phyloP scores from a whole-genome alignment of 2,797 vertebrate species.

The Heliangelus exortis region DNA sequence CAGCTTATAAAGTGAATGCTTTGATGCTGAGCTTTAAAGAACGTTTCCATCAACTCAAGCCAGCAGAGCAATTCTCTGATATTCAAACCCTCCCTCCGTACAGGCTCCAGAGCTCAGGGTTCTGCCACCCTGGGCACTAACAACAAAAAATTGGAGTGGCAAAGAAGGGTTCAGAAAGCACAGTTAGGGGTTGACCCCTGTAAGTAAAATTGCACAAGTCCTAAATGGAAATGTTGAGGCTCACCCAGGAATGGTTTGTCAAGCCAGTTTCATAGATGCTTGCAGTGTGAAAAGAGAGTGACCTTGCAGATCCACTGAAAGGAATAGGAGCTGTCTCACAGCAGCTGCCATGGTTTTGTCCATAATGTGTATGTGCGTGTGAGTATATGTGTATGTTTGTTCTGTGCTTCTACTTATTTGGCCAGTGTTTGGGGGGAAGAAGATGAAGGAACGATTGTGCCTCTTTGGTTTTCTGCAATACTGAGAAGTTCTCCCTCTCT shows the following conservation, averaged over 20 bases:
- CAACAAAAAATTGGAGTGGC: background rate
- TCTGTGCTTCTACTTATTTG: background rate
- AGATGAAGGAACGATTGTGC: background rate
- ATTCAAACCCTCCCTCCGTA: slow-evolving; percentile 25
- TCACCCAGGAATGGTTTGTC: background rate
- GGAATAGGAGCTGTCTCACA: background rate
- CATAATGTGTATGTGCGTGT: background rate
- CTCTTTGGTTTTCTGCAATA: slow-evolving; percentile 43
- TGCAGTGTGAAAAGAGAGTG: background rate
- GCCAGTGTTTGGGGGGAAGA: slow-evolving; percentile 3
- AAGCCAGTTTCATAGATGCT: background rate
- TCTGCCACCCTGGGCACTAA: background rate
- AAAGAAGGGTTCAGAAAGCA: background rate
- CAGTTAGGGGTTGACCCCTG: background rate
- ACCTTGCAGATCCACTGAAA: background rate
- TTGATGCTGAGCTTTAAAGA: slow-evolving; percentile 75
- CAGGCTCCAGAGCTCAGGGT: background rate
- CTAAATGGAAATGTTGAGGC: background rate
- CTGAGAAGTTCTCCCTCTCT: slow-evolving; percentile 57
- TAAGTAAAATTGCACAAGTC: background rate
- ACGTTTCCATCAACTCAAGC: slow-evolving; percentile 57
- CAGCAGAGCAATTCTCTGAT: slow-evolving; percentile 65
- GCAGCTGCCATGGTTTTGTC: background rate
- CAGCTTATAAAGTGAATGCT: slow-evolving; percentile 73
- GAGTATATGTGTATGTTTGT: background rate